Evolutionary conservation across 1,140 invertebrate species (phyloP).

Genomic region (Acyrthosiphon pisum): DNA sequence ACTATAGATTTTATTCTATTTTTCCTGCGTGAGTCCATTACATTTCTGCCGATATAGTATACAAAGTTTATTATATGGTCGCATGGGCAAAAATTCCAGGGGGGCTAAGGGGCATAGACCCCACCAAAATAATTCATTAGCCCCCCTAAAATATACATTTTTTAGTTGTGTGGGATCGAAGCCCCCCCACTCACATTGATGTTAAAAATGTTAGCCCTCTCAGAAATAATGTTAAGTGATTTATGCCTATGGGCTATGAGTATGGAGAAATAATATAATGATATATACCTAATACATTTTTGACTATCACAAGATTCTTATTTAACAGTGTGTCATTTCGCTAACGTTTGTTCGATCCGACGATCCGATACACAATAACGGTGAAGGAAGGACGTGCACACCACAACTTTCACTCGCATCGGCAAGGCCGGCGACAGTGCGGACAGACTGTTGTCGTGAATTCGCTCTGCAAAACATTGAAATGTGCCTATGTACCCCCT

Average conservation of each 20-base stretch:
- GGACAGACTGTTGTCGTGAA: not conserved
- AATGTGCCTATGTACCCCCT: not conserved
- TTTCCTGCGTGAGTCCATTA: not conserved
- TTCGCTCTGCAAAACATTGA: not conserved
- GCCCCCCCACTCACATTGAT: too few species aligned
- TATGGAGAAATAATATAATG: not conserved
- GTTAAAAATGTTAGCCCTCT: too few species aligned
- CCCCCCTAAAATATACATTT: too few species aligned
- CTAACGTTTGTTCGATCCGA: not conserved
- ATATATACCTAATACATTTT: not conserved
- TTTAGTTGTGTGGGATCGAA: too few species aligned
- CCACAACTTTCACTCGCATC: constrained; percentile 27
- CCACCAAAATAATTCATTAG: too few species aligned
- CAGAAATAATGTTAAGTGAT: too few species aligned
- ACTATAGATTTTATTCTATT: not conserved
- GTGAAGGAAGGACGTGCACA: constrained; percentile 30
- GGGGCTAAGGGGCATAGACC: too few species aligned
- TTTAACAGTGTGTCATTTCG: not conserved
- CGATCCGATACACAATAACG: constrained; percentile 15
- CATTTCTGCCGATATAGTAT: not conserved
- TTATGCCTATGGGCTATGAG: not conserved
- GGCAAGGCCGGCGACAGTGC: not conserved
- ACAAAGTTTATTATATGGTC: too few species aligned
- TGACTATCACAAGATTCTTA: not conserved
- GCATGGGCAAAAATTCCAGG: too few species aligned